These are phyloP conservation scores for Spisula subtruncata DNA, from an alignment of 2,888 invertebrate genomes.

Conservation along the genomic window DNA sequence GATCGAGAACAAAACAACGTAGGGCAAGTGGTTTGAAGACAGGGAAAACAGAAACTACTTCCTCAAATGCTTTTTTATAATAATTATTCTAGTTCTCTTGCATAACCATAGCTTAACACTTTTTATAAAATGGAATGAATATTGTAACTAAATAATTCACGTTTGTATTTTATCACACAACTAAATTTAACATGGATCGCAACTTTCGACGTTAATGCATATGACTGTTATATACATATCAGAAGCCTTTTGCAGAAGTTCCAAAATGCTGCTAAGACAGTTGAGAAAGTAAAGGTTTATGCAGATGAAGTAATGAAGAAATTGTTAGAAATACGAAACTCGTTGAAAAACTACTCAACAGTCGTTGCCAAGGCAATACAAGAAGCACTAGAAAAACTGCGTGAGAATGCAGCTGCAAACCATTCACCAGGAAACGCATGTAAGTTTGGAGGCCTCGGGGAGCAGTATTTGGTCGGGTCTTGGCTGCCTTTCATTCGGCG, in stretches of 20 bases:
- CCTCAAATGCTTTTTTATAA: neutral
- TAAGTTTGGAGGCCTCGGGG: no score
- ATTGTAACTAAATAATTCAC: no score
- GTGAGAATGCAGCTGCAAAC: neutral
- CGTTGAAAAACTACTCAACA: neutral
- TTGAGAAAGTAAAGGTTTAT: neutral
- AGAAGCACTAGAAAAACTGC: neutral
- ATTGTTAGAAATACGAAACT: neutral
- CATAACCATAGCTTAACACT: no score
- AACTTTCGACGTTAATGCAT: no score
- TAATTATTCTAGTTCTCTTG: neutral
- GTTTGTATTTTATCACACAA: no score
- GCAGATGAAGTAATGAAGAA: constrained; percentile 10
- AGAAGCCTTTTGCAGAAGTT: neutral
- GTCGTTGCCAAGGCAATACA: neutral
- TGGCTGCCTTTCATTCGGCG: no score
- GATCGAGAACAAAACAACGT: no score
- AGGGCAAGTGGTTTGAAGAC: neutral
- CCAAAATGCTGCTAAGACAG: neutral
- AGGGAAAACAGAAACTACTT: neutral
- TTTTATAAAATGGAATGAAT: no score
- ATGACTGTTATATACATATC: no score
- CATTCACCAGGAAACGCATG: neutral
- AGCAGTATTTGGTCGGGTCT: no score
- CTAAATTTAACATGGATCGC: no score